Percentiles rank a stretch among this genome's conserved stretches.
Evolutionary conservation across 2,797 vertebrate species (phyloP).

Genomic region (Pelodytes ibericus): DNA sequence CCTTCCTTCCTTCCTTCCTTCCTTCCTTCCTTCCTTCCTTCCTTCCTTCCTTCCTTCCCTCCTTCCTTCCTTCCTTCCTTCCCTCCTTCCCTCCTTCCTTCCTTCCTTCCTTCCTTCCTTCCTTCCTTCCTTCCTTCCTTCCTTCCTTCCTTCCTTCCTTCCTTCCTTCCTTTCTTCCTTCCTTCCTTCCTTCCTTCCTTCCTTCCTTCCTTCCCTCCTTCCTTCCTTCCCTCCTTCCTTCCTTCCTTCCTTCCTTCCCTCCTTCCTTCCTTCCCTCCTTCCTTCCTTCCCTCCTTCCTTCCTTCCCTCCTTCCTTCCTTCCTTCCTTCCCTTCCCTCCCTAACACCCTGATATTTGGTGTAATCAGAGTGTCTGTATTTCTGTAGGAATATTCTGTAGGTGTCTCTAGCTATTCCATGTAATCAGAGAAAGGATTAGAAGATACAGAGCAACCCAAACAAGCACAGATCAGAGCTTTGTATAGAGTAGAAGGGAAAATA

Average conservation of each 20-base stretch:
- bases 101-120: neutral
- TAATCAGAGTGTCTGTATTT: no score
- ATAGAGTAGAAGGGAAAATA: no score
- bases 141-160: neutral
- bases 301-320: neutral
- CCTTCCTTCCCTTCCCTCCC: neutral
- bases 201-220: neutral
- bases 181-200: constrained; percentile 2
- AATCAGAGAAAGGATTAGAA: no score
- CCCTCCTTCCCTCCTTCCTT: neutral
- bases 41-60: constrained; percentile 1
- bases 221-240: neutral
- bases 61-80: constrained; percentile 2
- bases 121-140: neutral
- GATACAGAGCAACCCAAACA: no score
- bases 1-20: constrained; percentile 3
- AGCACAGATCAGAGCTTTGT: no score
- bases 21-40: constrained; percentile 1
- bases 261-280: neutral
- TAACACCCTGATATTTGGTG: no score
- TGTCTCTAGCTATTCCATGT: no score
- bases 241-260: neutral
- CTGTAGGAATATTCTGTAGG: no score
- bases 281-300: neutral
- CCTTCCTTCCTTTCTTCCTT: neutral